phyloP scores from a whole-genome alignment of 2,888 invertebrate genomes.

The Gryllus longicercus region DNA sequence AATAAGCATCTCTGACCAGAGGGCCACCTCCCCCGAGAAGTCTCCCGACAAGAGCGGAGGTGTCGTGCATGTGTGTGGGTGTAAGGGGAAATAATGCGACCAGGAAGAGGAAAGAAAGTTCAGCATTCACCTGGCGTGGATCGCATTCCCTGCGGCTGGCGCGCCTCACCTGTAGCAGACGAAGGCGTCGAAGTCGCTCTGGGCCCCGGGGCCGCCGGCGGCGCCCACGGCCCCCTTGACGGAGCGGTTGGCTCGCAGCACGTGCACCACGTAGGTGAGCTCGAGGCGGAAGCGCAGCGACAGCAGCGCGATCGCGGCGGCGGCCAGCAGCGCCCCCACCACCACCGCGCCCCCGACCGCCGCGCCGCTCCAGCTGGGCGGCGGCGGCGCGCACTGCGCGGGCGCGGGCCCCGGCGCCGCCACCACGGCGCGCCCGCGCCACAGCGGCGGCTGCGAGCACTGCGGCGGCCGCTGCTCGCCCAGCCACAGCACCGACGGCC shows the following conservation, averaged over 20 bases:
- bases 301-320: constrained; percentile 11
- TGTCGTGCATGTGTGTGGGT: no score
- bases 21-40: no score
- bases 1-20: no score
- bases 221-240: constrained; percentile 21
- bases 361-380: neutral
- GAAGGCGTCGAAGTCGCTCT: constrained; percentile 34
- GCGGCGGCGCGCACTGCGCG: neutral
- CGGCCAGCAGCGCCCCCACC: constrained; percentile 4
- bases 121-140: no score
- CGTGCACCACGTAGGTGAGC: constrained; percentile 31
- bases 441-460: neutral
- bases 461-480: neutral
- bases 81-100: no score
- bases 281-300: constrained; percentile 30
- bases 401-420: neutral
- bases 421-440: neutral
- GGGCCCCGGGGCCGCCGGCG: neutral
- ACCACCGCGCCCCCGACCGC: constrained; percentile 20
- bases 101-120: no score
- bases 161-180: constrained; percentile 34
- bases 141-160: no score
- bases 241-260: constrained; percentile 22
- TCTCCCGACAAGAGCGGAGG: no score
- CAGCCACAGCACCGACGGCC: neutral